Base-by-base conservation (phyloP, 2,797 vertebrate species). In the Parambassis ranga region DNA sequence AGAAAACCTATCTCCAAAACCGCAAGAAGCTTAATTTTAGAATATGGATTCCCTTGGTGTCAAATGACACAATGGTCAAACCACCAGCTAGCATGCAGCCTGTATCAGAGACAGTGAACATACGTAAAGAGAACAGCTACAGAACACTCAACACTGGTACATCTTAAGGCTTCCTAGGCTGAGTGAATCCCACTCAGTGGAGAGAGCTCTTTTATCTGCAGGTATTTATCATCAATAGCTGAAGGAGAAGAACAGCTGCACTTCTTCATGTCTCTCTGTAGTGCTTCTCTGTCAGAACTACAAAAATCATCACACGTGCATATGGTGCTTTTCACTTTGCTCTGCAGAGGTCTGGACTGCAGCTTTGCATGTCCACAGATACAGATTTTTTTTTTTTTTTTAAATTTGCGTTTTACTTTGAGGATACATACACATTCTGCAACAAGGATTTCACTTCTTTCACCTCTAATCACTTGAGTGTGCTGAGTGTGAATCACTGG, bases 381-480 rank as follows among this genome's bases (percentile, higher is more conserved):
- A 32, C 50, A 51, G 26, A 77, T 75, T 73, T 71, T 58, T 2
- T 10, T 26, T 57, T 76, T 75, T 74, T 75, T 84, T 81, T 70
- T 85, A 76, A 84, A 75, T 31, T 37, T 27, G 26, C 36, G 32
- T 46, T 65, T 74, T 76, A 88, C 85, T 78, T 81, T 88, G 73
- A 76, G 60, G 65, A 32, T 15, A 27, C 23, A 57, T 33, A 36
- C 24, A 60, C 49, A 55, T 56, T 65, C 49, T 64, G 69, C 77
- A 82, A 72, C 31, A 39, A 75, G 74, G 79, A 85, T 79, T 83
- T 65, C 14, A 72, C 46, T 59, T 48, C 53, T 10, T 74, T 66
- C 53, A 64, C 36, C 57, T 67, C 61, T 77, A 80, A 86, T 84
- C 77, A 71, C 72, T 19, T 52, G 81, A 61, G 79, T 80, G 69